phyloP scores from a whole-genome alignment of 2,888 invertebrate species.

The Andrena camellia region DNA sequence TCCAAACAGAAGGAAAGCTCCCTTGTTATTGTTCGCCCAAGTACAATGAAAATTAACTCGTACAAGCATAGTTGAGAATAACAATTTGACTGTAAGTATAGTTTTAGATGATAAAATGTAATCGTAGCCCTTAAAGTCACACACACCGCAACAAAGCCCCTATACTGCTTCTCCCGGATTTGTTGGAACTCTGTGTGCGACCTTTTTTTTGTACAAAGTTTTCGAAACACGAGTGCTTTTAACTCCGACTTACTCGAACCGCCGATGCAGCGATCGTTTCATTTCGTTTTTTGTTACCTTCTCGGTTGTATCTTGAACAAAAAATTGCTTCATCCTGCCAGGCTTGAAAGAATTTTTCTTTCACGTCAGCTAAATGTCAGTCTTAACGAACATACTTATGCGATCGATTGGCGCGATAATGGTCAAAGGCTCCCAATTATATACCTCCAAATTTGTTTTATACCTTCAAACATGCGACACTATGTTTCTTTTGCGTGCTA shows the following conservation, averaged over 20 bases:
- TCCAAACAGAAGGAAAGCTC: neutral
- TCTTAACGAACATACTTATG: neutral
- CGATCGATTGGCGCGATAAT: neutral
- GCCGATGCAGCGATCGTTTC: neutral
- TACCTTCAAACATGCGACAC: conserved; percentile 29
- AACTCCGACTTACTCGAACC: conserved; percentile 9
- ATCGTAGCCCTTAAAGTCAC: conserved; percentile 35
- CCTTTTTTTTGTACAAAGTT: conserved; percentile 30
- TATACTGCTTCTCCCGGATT: conserved; percentile 9
- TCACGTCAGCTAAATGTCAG: conserved; percentile 3
- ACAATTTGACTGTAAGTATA: conserved; percentile 63
- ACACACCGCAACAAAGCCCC: conserved; percentile 32
- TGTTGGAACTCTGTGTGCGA: conserved; percentile 34
- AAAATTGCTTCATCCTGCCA: neutral
- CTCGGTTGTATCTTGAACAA: neutral
- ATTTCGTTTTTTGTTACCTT: conserved; percentile 15
- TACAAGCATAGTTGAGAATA: conserved; percentile 7
- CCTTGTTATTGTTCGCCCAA: neutral
- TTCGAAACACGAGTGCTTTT: conserved; percentile 8
- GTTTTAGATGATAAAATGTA: conserved; percentile 53
- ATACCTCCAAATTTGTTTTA: conserved; percentile 10
- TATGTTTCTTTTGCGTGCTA: conserved; percentile 24
- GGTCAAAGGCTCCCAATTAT: too few relatives aligned
- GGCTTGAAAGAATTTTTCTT: conserved; percentile 10
- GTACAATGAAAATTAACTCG: conserved; percentile 22